Base-by-base conservation (phyloP, 2,113 vertebrate species). In the Etheostoma spectabile region DNA sequence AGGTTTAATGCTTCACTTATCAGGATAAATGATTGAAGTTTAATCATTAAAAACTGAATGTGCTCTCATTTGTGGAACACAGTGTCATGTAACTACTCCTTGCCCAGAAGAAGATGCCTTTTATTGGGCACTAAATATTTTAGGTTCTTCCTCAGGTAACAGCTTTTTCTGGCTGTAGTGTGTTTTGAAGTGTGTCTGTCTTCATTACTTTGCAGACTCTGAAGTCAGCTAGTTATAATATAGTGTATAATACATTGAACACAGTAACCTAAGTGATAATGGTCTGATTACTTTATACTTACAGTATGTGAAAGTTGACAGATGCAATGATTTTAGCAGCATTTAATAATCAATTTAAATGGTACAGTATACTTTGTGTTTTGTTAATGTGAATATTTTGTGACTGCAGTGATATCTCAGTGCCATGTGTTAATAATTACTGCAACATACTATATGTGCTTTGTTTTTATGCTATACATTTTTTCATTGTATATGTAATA, bases 61-160 rank as follows among this genome's bases (percentile, higher is more conserved):
- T 61, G 64, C 55, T 74, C 71, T 76, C 62, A 45, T 78, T 79
- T 82, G 46, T 84, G 69, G 51, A 78, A 77, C 60, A 38, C 56
- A 2, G 63, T 83, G 79, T 77, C 77, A 73, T 81, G 60, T 74
- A 83, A 78, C 74, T 21, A 66, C 63, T 80, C 80, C 68, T 65
- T 71, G 72, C n/a, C 57, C 42, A 60, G 46, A 46, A 74, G 16
- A 76, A 67, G 52, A 68, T 71, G 57, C 33, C 38, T 70, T 77
- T 85, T 85, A 76, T 83, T 70, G 35, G 53, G 52, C 61, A 55
- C 48, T 88, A 69, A 85, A 75, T 79, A 82, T 82, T 88, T 91
- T 4, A 80, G 80, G 69, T 62, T 77, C 57, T 70, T 86, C 69
- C 89, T 92, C 89, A 88, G 92, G 89, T 90, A 87, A 78, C 57